A percentile compares a stretch with the other conserved stretches of the same genome.
Conservation (phyloP, 2,797 vertebrate genomes). For the Gallinago stenura region DNA sequence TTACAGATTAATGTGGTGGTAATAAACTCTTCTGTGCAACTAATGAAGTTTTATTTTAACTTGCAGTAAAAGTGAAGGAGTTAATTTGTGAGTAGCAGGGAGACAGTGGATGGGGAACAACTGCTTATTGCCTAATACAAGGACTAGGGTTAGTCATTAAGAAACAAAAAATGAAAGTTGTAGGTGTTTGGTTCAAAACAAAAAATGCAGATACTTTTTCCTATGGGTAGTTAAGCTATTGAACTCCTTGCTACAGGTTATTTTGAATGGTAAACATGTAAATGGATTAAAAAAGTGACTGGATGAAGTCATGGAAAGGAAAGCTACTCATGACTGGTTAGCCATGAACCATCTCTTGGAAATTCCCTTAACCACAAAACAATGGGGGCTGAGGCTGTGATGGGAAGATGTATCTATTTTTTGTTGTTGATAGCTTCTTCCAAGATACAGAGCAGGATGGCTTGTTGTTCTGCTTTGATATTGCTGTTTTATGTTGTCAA, state of each 20-base stretch:
- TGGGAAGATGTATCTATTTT: not conserved
- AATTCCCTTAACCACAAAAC: not conserved
- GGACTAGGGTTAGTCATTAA: not conserved
- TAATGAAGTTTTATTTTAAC: not conserved
- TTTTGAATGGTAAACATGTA: not conserved
- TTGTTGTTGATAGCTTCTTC: not conserved
- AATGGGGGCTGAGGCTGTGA: not conserved
- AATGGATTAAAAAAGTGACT: not conserved
- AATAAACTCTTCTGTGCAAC: not conserved
- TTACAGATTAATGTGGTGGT: not conserved
- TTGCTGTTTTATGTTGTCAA: not conserved
- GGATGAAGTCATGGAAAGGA: not conserved
- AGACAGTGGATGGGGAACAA: not conserved
- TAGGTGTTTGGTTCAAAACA: not conserved
- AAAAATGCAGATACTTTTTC: not conserved
- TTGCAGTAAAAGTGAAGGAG: not conserved
- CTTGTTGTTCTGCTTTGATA: not conserved
- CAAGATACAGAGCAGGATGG: not conserved
- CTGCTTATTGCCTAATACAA: not conserved
- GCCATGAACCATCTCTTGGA: not conserved
- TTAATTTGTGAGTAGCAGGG: not conserved
- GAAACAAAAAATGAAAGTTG: not conserved
- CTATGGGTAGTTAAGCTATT: not conserved
- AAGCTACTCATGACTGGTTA: not conserved
- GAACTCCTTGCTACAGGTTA: not conserved